Base-by-base conservation (phyloP, 2,888 invertebrate genomes). In the Neria commutata region DNA sequence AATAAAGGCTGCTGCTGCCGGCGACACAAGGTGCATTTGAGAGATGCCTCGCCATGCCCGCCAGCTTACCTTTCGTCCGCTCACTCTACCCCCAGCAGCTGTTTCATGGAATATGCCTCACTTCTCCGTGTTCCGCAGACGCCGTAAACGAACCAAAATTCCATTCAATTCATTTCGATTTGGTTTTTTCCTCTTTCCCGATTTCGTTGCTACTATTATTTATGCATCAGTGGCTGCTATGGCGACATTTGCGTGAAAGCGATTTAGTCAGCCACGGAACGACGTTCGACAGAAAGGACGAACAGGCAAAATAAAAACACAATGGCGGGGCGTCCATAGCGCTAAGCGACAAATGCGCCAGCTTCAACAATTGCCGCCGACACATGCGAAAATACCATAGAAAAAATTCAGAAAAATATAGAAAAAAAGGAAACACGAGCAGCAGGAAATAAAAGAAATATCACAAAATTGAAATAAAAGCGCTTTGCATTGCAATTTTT, bases 181-280 rank as follows among this genome's bases (percentile, higher is more conserved):
- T n/a, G n/a, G n/a, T n/a, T n/a, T n/a, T n/a, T n/a, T 21, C n/a
- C 49, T 29, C 10, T 11, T 10, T 33, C 14, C 19, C 16, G 14
- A 3, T 47, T 23, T 3, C 4, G 25, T 37, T 37, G 53, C 24
- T 54, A 63, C 72, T 68, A 75, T 73, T 74, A 75, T 74, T 75
- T 74, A 73, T 73, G 73, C 75, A 73, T 73, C 75, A 74, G 69
- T 72, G 70, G 69, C 71, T 72, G 74, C 74, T 71, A 72, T 74
- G 72, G 71, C 72, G 72, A 72, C 72, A 72, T 72, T 71, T 74
- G 72, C 72, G n/a, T n/a, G 74, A 72, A 72, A 72, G 71, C 72
- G 72, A 72, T 73, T 72, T 71, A 69, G 71, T 71, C 59, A 50
- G 64, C 49, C 21, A 33, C 17, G 14, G 23, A 17, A 3, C 14